Evolutionary conservation across 2,113 vertebrate species (phyloP), one percentile per base, ranked within the genome.

Genomic region (Pterocles gutturalis): DNA sequence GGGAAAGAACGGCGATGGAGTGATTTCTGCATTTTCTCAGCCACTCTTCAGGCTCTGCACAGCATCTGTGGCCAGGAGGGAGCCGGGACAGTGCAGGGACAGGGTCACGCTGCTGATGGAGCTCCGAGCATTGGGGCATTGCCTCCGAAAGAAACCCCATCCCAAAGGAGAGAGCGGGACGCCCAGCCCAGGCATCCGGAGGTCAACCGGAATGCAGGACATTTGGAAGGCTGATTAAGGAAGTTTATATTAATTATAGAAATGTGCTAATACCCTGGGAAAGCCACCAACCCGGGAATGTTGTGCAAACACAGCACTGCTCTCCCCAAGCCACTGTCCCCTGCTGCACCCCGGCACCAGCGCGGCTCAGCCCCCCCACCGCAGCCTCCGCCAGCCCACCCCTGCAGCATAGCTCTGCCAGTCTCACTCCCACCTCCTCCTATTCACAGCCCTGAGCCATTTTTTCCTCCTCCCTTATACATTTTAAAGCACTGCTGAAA

Each of bases 1-100:
- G 1, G 24, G 36, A 18, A 34, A 45, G 53, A 83, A 18, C 53
- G 2, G 2, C 0, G 14, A 33, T 0, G 2, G 46, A 93, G 36
- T 7, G 0, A 2, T 21, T 54, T 20, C 38, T 38, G 45, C 18
- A 2, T 64, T 78, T 58, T 64, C 65, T 55, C 61, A 89, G 64
- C 72, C 10, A 2, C 7, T 43, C 60, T 54, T 33, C 38, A 57
- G 84, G 72, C 36, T 78, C 77, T 17, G 16, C 62, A 6, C 0
- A 1, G 54, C 1, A 0, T 8, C 57, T 1, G 0, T 25, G 53
- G 57, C 36, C 3, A 0, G 29, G 26, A 71, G 53, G 16, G 43
- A 67, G 73, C 10, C 0, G 4, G 55, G 57, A 53, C 2, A 10
- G 38, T 5, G 49, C 2, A 0, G 45, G 49, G 51, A 19, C 29